Evolutionary conservation across 2,113 vertebrate species (phyloP).

Genomic region (Thomomys bottae): DNA sequence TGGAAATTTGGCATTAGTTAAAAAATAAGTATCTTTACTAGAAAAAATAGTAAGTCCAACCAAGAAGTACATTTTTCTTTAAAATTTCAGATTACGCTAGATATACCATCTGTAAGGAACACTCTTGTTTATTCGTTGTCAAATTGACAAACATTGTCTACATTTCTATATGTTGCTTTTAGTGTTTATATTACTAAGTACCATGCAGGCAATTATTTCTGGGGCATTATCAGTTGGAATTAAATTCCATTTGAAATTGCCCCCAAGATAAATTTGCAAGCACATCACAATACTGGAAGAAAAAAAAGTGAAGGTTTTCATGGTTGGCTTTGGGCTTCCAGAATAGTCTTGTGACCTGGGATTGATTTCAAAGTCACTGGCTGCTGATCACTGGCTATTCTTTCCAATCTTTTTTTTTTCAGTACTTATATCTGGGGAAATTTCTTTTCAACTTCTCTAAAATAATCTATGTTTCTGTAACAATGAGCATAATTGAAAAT

Average conservation of each 20-base stretch:
- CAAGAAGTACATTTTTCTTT: slow-evolving; percentile 23
- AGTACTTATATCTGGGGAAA: slow-evolving; percentile 44
- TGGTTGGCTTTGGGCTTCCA: neutral
- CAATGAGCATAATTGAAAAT: slow-evolving; percentile 78
- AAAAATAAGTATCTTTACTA: slow-evolving; percentile 3
- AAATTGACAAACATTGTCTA: neutral
- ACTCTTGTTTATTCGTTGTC: neutral
- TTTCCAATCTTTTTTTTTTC: slow-evolving; percentile 31
- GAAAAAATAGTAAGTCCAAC: neutral
- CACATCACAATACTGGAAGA: neutral
- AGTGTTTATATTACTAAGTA: slow-evolving; percentile 3
- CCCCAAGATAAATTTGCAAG: slow-evolving; percentile 43
- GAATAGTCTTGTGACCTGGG: neutral
- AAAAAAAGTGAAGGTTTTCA: neutral
- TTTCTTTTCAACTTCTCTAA: slow-evolving; percentile 53
- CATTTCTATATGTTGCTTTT: neutral
- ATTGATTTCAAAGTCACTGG: slow-evolving; percentile 51
- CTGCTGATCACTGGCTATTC: slow-evolving; percentile 53
- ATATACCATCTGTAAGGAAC: neutral
- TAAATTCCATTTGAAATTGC: slow-evolving; percentile 44
- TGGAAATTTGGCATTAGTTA: neutral
- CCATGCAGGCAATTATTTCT: slow-evolving; percentile 34
- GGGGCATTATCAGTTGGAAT: slow-evolving; percentile 29
- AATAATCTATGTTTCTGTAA: slow-evolving; percentile 71
- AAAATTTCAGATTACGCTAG: slow-evolving; percentile 4